A percentile compares a stretch with the other conserved stretches of the same genome.
Conservation (phyloP, 2,888 invertebrate species). For the Boloria euphrosyne region DNA sequence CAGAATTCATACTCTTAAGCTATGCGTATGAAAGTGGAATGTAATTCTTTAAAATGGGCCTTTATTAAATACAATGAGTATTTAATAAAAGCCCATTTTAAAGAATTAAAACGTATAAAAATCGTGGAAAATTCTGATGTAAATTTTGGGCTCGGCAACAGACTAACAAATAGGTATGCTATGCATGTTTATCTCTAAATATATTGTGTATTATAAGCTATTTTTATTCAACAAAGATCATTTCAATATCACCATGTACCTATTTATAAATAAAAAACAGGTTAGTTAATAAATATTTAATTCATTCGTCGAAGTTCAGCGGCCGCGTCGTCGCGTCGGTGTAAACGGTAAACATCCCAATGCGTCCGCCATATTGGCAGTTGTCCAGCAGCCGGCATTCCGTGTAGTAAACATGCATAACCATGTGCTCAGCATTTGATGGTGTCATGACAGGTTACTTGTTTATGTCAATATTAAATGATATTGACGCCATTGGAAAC, state of each 20-base stretch:
- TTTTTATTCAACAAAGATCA: neutral
- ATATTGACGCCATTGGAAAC: neutral
- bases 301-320: slow-evolving; percentile 40
- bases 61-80: too few relatives aligned
- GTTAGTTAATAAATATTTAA: slow-evolving; percentile 23
- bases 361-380: slow-evolving; percentile 60
- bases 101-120: too few relatives aligned
- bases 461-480: slow-evolving; percentile 13
- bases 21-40: too few relatives aligned
- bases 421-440: slow-evolving; percentile 55
- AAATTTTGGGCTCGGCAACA: too few relatives aligned
- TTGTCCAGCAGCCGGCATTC: slow-evolving; percentile 57
- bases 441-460: neutral
- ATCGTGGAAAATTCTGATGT: too few relatives aligned
- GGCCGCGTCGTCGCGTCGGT: slow-evolving; percentile 42
- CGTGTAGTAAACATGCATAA: slow-evolving; percentile 56
- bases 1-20: too few relatives aligned
- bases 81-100: too few relatives aligned
- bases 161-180: too few relatives aligned
- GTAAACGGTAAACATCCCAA: slow-evolving; percentile 60
- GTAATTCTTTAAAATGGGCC: too few relatives aligned
- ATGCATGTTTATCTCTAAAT: too few relatives aligned
- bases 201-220: too few relatives aligned
- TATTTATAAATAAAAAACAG: slow-evolving; percentile 3
- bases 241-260: neutral